These are phyloP conservation scores for Columba livia DNA, from an alignment of 2,113 vertebrate genomes.

Conservation along the genomic window DNA sequence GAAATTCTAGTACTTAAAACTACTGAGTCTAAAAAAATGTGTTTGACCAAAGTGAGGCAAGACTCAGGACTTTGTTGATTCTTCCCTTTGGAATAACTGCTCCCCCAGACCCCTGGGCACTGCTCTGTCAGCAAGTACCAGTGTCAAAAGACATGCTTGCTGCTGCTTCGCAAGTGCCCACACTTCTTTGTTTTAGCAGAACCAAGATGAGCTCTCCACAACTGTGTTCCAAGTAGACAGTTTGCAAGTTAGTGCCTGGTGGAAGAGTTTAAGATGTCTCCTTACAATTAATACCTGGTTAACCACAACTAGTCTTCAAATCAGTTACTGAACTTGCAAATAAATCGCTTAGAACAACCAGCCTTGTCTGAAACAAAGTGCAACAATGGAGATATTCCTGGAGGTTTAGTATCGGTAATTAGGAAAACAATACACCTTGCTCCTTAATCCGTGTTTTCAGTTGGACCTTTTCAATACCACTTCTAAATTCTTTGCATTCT, in stretches of 20 bases:
- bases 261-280: not conserved
- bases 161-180: not conserved
- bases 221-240: not conserved
- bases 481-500: not conserved
- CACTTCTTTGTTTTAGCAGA: not conserved
- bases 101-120: not conserved
- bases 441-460: not conserved
- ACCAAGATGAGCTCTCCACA: not conserved
- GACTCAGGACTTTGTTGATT: not conserved
- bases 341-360: not conserved
- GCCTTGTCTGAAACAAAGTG: not conserved
- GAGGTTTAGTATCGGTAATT: not conserved
- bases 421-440: not conserved
- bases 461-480: not conserved
- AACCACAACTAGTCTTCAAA: not conserved
- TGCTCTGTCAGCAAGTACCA: too few relatives aligned
- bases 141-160: not conserved
- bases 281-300: not conserved
- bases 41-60: not conserved
- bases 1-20: not conserved
- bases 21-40: not conserved
- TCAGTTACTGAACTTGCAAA: not conserved
- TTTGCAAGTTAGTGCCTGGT: not conserved
- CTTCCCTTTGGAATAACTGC: not conserved
- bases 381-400: not conserved